A percentile compares a stretch with the other conserved stretches of the same genome.
Evolutionary conservation across 2,113 vertebrate genomes (phyloP).

Genomic region (Anoura caudifer): DNA sequence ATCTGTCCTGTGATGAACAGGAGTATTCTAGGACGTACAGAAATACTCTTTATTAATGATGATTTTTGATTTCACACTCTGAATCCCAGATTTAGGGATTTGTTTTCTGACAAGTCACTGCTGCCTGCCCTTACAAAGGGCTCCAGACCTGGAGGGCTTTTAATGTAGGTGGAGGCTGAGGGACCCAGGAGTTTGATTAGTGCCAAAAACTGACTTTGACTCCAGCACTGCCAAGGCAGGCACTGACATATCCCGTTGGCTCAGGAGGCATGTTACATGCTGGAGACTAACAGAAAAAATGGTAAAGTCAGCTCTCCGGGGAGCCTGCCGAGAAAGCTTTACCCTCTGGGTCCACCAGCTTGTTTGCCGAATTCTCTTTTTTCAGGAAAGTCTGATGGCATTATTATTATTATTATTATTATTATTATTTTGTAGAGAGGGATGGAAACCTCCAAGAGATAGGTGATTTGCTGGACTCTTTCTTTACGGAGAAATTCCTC

Average conservation of each 20-base stretch:
- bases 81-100: constrained; percentile 35
- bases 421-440: neutral
- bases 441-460: neutral
- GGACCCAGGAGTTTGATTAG: constrained; percentile 68
- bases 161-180: constrained; percentile 82
- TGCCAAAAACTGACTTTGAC: constrained; percentile 75
- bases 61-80: constrained; percentile 51
- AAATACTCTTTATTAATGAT: constrained; percentile 21
- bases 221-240: constrained; percentile 76
- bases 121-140: constrained; percentile 75
- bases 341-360: neutral
- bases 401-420: too few relatives aligned
- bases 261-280: constrained; percentile 67
- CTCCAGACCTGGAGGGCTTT: constrained; percentile 73
- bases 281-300: constrained; percentile 80
- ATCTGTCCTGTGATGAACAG: neutral
- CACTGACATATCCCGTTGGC: constrained; percentile 80
- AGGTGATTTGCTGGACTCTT: neutral
- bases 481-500: neutral
- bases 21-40: neutral
- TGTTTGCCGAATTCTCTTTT: neutral
- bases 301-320: constrained; percentile 73
- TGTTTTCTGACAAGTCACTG: constrained; percentile 65
- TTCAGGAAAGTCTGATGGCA: constrained; percentile 9
- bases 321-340: constrained; percentile 5